Conservation (phyloP, 2,888 invertebrate genomes). For the Alentia gelatinosa region DNA sequence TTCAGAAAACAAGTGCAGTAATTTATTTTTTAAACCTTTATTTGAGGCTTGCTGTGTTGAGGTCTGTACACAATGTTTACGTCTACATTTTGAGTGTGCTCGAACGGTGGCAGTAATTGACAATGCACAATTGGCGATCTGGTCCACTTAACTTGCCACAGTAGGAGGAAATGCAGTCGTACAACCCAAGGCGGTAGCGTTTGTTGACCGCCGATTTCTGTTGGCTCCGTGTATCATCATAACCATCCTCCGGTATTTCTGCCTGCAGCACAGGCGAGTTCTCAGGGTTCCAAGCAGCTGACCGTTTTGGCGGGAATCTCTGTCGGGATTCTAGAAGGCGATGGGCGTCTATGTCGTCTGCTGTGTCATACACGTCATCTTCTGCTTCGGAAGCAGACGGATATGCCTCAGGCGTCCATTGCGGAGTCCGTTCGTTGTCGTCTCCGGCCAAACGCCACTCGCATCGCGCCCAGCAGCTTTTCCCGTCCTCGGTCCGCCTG, state of each 20-base stretch:
- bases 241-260: neutral
- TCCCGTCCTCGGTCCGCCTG: neutral
- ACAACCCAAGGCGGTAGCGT: constrained; percentile 49
- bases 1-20: no score
- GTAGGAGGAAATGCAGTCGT: constrained; percentile 54
- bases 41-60: no score
- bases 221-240: neutral
- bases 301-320: neutral
- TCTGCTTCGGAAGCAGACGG: no score
- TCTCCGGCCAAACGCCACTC: neutral
- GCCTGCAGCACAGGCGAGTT: neutral
- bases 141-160: constrained; percentile 49
- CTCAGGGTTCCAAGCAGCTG: neutral
- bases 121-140: constrained; percentile 21
- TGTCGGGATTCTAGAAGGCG: neutral
- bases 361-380: neutral
- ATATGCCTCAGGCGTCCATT: neutral
- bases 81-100: constrained; percentile 47
- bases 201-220: neutral
- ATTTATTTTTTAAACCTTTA: no score
- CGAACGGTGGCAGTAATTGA: constrained; percentile 54
- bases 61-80: no score
- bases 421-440: neutral
- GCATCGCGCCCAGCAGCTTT: neutral
- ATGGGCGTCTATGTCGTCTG: neutral